phyloP scores from a whole-genome alignment of 1,140 invertebrate genomes.

The Triops cancriformis region DNA sequence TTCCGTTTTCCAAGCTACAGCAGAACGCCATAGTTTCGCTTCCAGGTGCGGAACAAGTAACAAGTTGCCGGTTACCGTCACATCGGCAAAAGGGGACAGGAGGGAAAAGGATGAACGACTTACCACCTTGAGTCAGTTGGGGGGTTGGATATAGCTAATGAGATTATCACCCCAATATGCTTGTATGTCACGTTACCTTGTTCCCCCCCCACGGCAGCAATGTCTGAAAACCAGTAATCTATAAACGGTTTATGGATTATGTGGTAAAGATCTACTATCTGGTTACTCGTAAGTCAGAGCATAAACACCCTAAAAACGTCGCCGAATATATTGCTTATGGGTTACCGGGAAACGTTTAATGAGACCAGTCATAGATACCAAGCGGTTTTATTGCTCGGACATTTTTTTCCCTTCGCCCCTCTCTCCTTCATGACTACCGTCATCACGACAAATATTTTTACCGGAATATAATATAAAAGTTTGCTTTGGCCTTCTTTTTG shows the following conservation, averaged over 20 bases:
- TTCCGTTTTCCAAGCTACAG: neutral
- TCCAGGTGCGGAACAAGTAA: neutral
- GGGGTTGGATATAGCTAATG: neutral
- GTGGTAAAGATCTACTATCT: slow-evolving; percentile 3
- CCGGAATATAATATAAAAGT: neutral
- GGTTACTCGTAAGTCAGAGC: neutral
- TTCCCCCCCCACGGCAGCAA: neutral
- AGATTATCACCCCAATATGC: slow-evolving; percentile 6
- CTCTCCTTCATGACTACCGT: neutral
- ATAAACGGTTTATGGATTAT: slow-evolving; percentile 7
- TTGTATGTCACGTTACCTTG: slow-evolving; percentile 3
- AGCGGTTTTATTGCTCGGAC: neutral
- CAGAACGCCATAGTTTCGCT: neutral
- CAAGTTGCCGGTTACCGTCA: slow-evolving; percentile 7
- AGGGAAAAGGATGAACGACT: neutral
- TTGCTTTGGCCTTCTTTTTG: neutral
- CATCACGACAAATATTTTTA: neutral
- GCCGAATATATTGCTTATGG: neutral
- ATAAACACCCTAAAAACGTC: neutral
- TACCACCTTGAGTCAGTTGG: neutral
- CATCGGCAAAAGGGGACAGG: neutral
- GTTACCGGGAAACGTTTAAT: slow-evolving; percentile 13
- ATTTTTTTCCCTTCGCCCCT: neutral
- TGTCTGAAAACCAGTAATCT: neutral
- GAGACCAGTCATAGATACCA: neutral